A percentile compares a stretch with the other conserved stretches of the same genome.
These are phyloP conservation scores for Heterotilapia buettikoferi DNA, from an alignment of 2,113 vertebrate genomes.

Conservation along the genomic window DNA sequence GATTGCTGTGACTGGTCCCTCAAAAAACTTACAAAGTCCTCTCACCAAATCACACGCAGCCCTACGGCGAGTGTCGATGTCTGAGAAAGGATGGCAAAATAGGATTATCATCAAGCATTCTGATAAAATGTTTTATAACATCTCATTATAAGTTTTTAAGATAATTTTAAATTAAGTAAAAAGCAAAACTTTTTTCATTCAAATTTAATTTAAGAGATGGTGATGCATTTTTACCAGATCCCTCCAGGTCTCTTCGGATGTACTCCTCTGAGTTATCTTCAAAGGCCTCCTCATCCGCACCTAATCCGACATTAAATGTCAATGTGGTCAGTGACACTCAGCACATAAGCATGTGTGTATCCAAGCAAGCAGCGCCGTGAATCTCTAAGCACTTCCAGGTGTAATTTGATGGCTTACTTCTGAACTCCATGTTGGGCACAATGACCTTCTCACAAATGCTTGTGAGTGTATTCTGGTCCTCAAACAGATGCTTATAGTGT, in stretches of 20 bases:
- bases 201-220: background rate
- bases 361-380: background rate
- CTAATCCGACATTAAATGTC: slow-evolving; percentile 60
- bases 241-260: slow-evolving; percentile 95
- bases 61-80: slow-evolving; percentile 95
- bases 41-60: slow-evolving; percentile 96
- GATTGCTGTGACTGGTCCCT: slow-evolving; percentile 93
- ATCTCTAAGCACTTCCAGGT: background rate
- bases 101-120: background rate
- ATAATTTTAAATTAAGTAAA: background rate
- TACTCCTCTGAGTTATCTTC: slow-evolving; percentile 99
- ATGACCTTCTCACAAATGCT: slow-evolving; percentile 99
- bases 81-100: slow-evolving; percentile 55
- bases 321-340: background rate
- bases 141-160: background rate
- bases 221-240: slow-evolving; percentile 82
- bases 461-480: slow-evolving; percentile 93
- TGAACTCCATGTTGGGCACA: slow-evolving; percentile 99
- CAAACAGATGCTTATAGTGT: slow-evolving; percentile 97
- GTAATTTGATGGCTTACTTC: slow-evolving; percentile 76
- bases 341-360: background rate
- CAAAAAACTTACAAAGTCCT: slow-evolving; percentile 95
- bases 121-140: background rate
- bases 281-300: slow-evolving; percentile 98
- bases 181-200: background rate